These are phyloP conservation scores for Diarsia mendica DNA, from an alignment of 2,888 invertebrate species.

Conservation along the genomic window DNA sequence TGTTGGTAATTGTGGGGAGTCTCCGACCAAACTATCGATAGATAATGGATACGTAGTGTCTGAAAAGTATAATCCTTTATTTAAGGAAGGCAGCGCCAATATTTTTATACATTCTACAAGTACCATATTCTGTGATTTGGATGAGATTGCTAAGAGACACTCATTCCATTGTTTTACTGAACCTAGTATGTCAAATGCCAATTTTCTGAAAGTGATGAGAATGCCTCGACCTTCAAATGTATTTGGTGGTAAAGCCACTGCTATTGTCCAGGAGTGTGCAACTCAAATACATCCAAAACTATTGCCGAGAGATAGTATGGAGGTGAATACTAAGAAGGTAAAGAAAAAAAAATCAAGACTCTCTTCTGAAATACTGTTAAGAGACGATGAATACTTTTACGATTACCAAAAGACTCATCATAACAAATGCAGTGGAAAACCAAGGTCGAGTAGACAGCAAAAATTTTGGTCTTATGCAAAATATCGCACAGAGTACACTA, in stretches of 20 bases:
- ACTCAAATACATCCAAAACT: constrained; percentile 76
- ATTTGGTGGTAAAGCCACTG: constrained; percentile 71
- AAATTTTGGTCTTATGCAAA: constrained; percentile 83
- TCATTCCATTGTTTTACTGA: constrained; percentile 79
- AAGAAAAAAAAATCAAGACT: constrained; percentile 69
- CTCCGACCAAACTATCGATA: constrained; percentile 34
- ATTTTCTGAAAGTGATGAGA: constrained; percentile 68
- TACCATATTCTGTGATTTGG: constrained; percentile 85
- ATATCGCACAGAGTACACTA: constrained; percentile 78
- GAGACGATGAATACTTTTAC: constrained; percentile 70
- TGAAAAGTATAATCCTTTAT: constrained; percentile 78
- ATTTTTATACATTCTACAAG: constrained; percentile 77
- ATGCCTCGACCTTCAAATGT: constrained; percentile 61
- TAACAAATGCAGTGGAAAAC: constrained; percentile 56
- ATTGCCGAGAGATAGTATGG: constrained; percentile 69
- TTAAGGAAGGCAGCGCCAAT: constrained; percentile 71
- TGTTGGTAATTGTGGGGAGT: constrained; percentile 58
- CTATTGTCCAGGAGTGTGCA: constrained; percentile 81
- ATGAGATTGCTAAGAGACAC: constrained; percentile 80
- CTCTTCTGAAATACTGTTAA: constrained; percentile 80
- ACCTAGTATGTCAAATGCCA: constrained; percentile 69
- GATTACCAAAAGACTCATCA: constrained; percentile 56
- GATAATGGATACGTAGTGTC: constrained; percentile 42
- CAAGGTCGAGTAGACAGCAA: constrained; percentile 70
- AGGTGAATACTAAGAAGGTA: constrained; percentile 69